These are phyloP conservation scores for Spongilla lacustris DNA, from an alignment of 37 sponge, comb jelly and placozoan genomes.

Conservation along the genomic window DNA sequence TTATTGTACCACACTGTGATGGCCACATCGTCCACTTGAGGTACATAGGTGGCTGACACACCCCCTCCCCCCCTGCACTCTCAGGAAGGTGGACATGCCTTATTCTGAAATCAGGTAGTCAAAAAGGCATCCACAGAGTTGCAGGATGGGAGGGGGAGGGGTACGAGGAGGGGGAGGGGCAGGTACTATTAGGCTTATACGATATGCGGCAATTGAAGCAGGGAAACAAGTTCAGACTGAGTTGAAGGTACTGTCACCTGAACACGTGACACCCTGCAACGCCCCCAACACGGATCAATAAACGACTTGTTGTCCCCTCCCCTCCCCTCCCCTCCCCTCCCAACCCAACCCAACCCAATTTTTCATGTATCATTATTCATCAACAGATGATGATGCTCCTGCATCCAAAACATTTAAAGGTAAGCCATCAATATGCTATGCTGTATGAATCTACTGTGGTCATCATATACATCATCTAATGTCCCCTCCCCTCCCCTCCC, in stretches of 20 bases:
- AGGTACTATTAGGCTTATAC: too few relatives aligned
- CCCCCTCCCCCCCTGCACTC: too few relatives aligned
- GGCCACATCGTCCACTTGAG: not conserved
- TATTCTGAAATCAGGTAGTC: not conserved
- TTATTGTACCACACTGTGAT: constrained; percentile 73
- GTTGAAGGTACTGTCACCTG: not conserved
- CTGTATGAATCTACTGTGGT: too few relatives aligned
- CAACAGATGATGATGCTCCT: too few relatives aligned
- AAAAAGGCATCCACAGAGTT: not conserved
- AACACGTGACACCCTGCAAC: not conserved
- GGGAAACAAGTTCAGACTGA: not conserved
- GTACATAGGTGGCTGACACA: not conserved
- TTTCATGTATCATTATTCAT: too few relatives aligned
- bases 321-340: too few relatives aligned
- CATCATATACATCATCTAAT: too few relatives aligned
- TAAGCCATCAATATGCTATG: too few relatives aligned
- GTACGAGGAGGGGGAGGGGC: not conserved
- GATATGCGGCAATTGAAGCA: not conserved
- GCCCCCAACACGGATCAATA: not conserved
- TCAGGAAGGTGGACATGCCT: not conserved
- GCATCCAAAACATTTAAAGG: too few relatives aligned
- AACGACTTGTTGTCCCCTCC: too few relatives aligned
- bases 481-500: too few relatives aligned
- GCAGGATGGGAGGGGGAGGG: not conserved
- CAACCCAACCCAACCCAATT: too few relatives aligned